Percentiles rank a stretch among this genome's conserved stretches.
phyloP scores from a whole-genome alignment of 2,797 vertebrate species.

The Sebastes minor region DNA sequence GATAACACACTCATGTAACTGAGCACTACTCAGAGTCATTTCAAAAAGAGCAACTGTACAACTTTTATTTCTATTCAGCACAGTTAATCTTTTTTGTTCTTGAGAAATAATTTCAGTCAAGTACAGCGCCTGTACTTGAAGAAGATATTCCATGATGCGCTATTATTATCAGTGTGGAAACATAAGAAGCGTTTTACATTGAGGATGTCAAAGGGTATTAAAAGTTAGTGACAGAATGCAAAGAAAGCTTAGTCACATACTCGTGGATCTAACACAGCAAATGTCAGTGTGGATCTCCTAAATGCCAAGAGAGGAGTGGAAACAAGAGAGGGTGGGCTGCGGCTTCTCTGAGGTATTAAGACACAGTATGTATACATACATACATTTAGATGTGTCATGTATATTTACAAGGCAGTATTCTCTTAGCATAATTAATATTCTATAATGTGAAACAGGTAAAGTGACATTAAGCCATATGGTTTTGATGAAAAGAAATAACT shows the following conservation, averaged over 20 bases:
- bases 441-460: neutral
- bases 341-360: constrained; percentile 14
- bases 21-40: neutral
- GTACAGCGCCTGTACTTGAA: neutral
- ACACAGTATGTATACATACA: neutral
- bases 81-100: neutral
- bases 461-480: neutral
- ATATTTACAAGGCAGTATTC: neutral
- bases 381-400: constrained; percentile 10
- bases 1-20: neutral
- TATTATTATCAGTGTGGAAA: constrained; percentile 43
- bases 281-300: constrained; percentile 66
- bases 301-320: constrained; percentile 68
- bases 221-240: constrained; percentile 44
- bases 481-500: neutral
- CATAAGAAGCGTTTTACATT: constrained; percentile 18
- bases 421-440: neutral
- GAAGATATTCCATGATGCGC: constrained; percentile 15
- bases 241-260: constrained; percentile 65
- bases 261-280: constrained; percentile 40
- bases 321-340: constrained; percentile 60
- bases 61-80: neutral
- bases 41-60: neutral
- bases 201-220: constrained; percentile 37
- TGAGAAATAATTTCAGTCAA: neutral